Base-by-base conservation (phyloP, 2,888 invertebrate species). In the Cephus pulcher region DNA sequence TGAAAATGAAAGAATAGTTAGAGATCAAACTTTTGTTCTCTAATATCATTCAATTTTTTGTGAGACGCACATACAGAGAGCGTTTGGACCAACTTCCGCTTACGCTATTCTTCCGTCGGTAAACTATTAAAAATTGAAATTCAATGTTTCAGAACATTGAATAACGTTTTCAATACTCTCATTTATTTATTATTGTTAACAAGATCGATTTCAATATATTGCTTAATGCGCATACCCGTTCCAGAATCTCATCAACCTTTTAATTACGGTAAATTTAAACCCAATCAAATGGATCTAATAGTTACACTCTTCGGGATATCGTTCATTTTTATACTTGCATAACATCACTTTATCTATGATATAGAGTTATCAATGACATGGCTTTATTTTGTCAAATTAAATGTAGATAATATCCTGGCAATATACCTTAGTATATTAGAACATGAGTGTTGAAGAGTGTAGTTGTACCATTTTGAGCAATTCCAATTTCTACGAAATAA, bases 401-500 rank as follows among this genome's bases (percentile, higher is more conserved):
- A 56, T 23, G 56, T 56, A 56, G 56, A 56, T 40, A 40, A 40
- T 40, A 40, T 56, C 71, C 32, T 71, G 71, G 71, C 32, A 71
- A 70, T 71, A 33, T 15, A 32, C 12, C 6, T 30, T 33, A 23
- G 33, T 71, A 71, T 56, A 56, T 4, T 71, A 71, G 71, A 33
- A 15, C 15, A 32, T 15, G 33, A 12, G 40, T 78, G 32, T 69
- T 83, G 82, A 83, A 86, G 84, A 86, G 84, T 86, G 86, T 87
- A 86, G 80, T 82, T 86, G 79, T 84, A 85, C 82, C 81, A 81
- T 82, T 85, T 84, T 78, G 84, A 84, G 81, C 84, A 86, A 85
- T 84, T 84, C 83, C 85, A 82, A 86, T 88, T 89, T 89, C 85
- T 88, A 88, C 84, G 81, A 84, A 88, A 89, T 89, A 88, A 89